phyloP scores from a whole-genome alignment of 2,888 invertebrate species.

The Exephanes ischioxanthus region DNA sequence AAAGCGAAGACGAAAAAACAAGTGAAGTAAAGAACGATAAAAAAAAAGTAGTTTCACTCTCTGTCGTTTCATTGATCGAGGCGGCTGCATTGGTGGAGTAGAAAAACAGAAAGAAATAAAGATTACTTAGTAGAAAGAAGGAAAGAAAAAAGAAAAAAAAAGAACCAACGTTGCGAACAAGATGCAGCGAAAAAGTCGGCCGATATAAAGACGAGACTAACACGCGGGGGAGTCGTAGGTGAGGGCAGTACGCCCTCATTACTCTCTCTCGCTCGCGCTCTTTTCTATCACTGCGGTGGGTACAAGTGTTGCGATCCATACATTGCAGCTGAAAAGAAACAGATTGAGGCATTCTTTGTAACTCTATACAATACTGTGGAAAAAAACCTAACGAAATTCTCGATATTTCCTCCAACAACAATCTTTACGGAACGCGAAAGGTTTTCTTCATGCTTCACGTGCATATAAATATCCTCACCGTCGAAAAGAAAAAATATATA shows the following conservation, averaged over 20 bases:
- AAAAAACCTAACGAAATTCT: neutral
- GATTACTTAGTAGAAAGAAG: conserved; percentile 48
- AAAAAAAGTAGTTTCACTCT: conserved; percentile 25
- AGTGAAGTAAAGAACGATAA: conserved; percentile 22
- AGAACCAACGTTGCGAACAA: conserved; percentile 45
- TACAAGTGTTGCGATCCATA: conserved; percentile 83
- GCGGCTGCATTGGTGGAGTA: conserved; percentile 40
- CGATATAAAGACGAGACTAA: conserved; percentile 76
- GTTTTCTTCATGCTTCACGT: conserved; percentile 20
- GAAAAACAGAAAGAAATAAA: conserved; percentile 39
- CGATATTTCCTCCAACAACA: conserved; percentile 8
- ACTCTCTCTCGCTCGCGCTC: conserved; percentile 31
- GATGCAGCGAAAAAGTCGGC: conserved; percentile 49
- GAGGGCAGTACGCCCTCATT: conserved; percentile 52
- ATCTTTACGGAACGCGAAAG: neutral
- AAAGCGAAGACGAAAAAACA: conserved; percentile 68
- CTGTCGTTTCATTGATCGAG: conserved; percentile 42
- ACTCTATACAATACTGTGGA: neutral
- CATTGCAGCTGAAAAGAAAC: conserved; percentile 83
- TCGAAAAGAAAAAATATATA: neutral
- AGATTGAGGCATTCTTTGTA: conserved; percentile 70
- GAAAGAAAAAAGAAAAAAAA: conserved; percentile 28
- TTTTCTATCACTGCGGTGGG: conserved; percentile 80
- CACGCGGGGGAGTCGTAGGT: conserved; percentile 70
- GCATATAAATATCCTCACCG: conserved; percentile 2